Base-by-base conservation (phyloP, 1,140 invertebrate genomes). In the Homalodisca vitripennis region DNA sequence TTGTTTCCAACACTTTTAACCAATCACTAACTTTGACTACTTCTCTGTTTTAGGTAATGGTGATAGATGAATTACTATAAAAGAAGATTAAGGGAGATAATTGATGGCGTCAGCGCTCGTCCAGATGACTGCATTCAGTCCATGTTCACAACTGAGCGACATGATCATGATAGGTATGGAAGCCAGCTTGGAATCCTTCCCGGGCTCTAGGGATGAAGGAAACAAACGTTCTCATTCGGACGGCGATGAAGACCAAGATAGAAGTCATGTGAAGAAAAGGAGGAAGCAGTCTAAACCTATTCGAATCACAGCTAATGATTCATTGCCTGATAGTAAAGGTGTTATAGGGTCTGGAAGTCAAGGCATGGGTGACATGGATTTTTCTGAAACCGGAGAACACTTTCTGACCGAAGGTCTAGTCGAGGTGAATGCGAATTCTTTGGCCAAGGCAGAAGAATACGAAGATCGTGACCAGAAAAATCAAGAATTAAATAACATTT, bases 251-350 rank as follows among this genome's bases (percentile, higher is more conserved):
- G 71, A 74, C 60, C 41, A 60, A 48, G 73, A 74, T 20, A 68
- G 70, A 60, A 62, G 32, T 31, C 69, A 75, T 53, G 48, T 73
- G 3, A 76, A 76, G 51, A 76, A 76, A 53, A 71, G 75, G 32
- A 68, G 74, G 27, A 76, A 76, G 66, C 75, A 76, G 62, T 73
- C 74, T 1, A 76, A 75, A 62, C 75, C 75, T 1, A 72, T 73
- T 0, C 69, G 75, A 64, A 76, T 76, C 51, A 65, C 75, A 3
- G 71, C 72, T 31, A 55, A 67, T 2, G 70, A 70, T 20, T 64
- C 66, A 24, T 26, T 46, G 14, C 67, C 72, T 14, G 64, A 62
- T 22, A 32, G 17, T 17, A 31, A 66, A 20, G 14, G 10, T 2
- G 13, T 32, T 22, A 29, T 41, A 10, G 47, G 30, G 47, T 22